These are phyloP conservation scores for Tyrannus savana DNA, from an alignment of 2,113 vertebrate genomes.

Conservation along the genomic window DNA sequence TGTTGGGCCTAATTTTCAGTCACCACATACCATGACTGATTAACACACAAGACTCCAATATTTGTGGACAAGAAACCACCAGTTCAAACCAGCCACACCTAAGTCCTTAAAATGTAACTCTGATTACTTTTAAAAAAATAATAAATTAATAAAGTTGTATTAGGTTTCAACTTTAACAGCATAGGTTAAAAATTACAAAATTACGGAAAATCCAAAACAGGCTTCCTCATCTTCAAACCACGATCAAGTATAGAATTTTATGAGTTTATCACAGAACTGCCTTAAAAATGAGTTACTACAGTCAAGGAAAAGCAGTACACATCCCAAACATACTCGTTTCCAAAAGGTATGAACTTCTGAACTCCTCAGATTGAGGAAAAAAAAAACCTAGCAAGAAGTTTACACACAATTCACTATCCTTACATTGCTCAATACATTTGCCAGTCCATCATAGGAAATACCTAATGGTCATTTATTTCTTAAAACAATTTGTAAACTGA, in stretches of 20 bases:
- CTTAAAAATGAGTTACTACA: neutral
- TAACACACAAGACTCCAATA: neutral
- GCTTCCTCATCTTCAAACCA: neutral
- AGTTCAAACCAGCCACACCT: neutral
- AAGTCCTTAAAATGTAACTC: neutral
- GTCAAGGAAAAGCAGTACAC: neutral
- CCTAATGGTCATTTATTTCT: neutral
- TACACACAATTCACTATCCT: neutral
- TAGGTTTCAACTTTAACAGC: neutral
- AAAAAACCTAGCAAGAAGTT: neutral
- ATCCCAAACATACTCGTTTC: neutral
- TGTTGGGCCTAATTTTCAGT: neutral
- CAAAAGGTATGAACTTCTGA: neutral
- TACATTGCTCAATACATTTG: neutral
- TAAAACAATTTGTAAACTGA: neutral
- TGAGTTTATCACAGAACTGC: neutral
- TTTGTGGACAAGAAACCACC: neutral
- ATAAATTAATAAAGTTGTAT: neutral
- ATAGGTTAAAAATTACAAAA: neutral
- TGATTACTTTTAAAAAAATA: neutral
- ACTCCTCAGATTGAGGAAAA: neutral
- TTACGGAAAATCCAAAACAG: neutral
- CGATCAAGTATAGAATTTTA: neutral
- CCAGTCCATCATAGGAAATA: neutral
- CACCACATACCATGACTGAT: neutral